phyloP scores from a whole-genome alignment of 2,888 invertebrate genomes.

The Dryococelus australis region DNA sequence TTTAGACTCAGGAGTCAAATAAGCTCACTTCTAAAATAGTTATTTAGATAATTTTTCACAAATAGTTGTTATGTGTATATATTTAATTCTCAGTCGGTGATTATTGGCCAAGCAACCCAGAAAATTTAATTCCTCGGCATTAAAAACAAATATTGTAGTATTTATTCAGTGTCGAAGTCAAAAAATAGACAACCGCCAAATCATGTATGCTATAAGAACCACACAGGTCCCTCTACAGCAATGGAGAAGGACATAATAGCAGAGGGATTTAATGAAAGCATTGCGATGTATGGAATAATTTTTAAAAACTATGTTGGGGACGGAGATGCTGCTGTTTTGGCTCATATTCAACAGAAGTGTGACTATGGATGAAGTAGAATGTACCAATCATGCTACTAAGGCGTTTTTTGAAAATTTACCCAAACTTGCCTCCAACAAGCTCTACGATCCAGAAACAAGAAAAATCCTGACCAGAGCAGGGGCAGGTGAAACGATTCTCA shows the following conservation, averaged over 20 bases:
- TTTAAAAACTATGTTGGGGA: neutral
- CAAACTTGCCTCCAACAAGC: constrained; percentile 33
- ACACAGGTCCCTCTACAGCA: neutral
- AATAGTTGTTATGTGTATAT: neutral
- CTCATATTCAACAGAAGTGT: too few relatives aligned
- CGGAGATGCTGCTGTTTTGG: neutral
- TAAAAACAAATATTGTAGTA: neutral
- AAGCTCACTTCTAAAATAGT: too few relatives aligned
- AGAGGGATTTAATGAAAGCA: neutral
- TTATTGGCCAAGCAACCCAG: neutral
- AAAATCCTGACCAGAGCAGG: neutral
- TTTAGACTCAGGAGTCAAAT: too few relatives aligned
- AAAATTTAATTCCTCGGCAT: neutral
- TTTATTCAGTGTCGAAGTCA: neutral
- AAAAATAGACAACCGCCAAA: neutral
- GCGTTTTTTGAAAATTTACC: constrained; percentile 32
- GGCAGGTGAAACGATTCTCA: neutral
- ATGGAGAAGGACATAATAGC: neutral
- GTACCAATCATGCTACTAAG: constrained; percentile 41
- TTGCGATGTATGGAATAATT: neutral
- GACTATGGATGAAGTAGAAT: constrained; percentile 39
- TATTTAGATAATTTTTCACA: too few relatives aligned
- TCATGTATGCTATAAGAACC: neutral
- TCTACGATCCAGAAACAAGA: neutral
- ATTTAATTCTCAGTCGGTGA: neutral